A percentile compares a stretch with the other conserved stretches of the same genome.
Conservation (phyloP, 2,888 invertebrate species). For the Baronia brevicornis region DNA sequence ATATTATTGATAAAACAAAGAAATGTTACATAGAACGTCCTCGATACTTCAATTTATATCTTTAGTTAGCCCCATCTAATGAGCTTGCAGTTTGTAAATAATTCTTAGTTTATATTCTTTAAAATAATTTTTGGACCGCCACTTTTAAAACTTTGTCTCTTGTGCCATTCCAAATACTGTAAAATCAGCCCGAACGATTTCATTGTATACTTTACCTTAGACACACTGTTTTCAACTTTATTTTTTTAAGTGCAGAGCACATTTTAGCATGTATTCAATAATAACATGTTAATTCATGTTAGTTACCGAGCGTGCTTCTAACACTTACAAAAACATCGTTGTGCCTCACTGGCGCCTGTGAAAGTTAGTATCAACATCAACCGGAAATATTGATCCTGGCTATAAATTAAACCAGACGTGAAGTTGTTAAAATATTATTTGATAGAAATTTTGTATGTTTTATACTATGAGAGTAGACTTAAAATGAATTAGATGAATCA, state of each 20-base stretch:
- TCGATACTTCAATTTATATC: too few species aligned
- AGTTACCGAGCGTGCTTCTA: constrained; percentile 18
- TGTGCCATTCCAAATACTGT: constrained; percentile 15
- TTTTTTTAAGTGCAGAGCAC: background rate
- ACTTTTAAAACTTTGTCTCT: constrained; percentile 15
- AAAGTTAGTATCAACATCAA: constrained; percentile 42
- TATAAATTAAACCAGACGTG: constrained; percentile 43
- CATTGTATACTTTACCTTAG: constrained; percentile 22
- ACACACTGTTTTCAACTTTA: constrained; percentile 12
- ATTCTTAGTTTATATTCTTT: too few species aligned
- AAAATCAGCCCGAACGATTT: constrained; percentile 21
- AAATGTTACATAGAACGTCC: too few species aligned
- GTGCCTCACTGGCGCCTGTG: constrained; percentile 36
- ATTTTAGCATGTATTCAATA: constrained; percentile 1
- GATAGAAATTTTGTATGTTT: constrained; percentile 24
- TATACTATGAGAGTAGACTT: constrained; percentile 9
- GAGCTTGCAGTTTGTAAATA: too few species aligned
- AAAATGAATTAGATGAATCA: too few species aligned
- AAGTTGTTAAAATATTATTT: constrained; percentile 41
- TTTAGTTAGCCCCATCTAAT: too few species aligned
- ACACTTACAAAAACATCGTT: constrained; percentile 38
- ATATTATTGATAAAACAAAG: too few species aligned
- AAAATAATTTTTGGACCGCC: too few species aligned
- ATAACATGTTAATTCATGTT: constrained; percentile 14
- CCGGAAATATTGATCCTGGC: constrained; percentile 44